Base-by-base conservation (phyloP, 2,797 vertebrate species). In the Petrocephalus schoutedeni region DNA sequence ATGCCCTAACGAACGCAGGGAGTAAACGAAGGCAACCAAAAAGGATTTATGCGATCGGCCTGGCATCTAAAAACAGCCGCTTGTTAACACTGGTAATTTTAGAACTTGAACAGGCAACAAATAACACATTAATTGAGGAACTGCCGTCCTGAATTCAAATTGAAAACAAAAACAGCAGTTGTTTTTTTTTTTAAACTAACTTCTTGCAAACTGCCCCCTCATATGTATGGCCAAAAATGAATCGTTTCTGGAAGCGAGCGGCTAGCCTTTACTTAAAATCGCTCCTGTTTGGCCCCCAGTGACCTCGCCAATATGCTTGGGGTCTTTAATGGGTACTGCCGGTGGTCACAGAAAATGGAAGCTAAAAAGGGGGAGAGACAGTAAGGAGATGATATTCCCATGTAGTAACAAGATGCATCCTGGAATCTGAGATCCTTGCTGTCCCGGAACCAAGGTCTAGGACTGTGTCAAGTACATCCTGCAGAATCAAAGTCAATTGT, bases 1-100 rank as follows among this genome's bases (percentile, higher is more conserved):
- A 84, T 84, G 82, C n/a, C 5, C 6, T 77, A 77, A 77, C 36
- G 14, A 77, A 77, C 4, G 2, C 4, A 45, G 14, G 21, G 21
- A 23, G 56, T 56, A 84, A 84, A 53, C 10, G 9, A 84, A 84
- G 4, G 10, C 82, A 84, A 51, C 82, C 82, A 84, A 56, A 49
- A 16, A 84, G 71, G 19, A 84, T 84, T 84, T 56, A 53, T 56
- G 45, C 53, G 49, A 53, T 56, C 45, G 7, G 21, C 49, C 82
- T 12, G 10, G 53, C 51, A 53, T 84, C 51, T 53, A 28, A 84
- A 45, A 53, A 84, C 82, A 84, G 45, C 23, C 10, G 21, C 82
- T 84, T 53, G 82, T 53, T 84, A 84, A 84, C 51, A 32, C n/a
- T 6, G 82, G 82, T 84, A 84, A 84, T 84, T 84, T 84, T 53